A percentile compares a stretch with the other conserved stretches of the same genome.
Conservation (phyloP, 2,888 invertebrate species). For the Mesochorus sp. region DNA sequence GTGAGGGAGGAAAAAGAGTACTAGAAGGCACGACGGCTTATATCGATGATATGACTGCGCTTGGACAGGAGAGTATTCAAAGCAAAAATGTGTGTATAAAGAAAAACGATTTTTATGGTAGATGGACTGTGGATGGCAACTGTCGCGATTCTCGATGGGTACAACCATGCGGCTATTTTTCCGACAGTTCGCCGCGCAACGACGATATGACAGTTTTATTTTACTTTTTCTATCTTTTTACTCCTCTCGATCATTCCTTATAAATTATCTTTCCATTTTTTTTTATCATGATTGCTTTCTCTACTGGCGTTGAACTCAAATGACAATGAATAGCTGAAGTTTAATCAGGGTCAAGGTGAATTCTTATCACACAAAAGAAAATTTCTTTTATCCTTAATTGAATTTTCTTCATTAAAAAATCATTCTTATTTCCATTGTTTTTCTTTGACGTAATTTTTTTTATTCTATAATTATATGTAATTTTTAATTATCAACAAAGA, state of each 20-base stretch:
- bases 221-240: background rate
- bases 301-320: too few relatives aligned
- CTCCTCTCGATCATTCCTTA: background rate
- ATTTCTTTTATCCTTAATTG: too few relatives aligned
- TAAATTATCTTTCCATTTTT: background rate
- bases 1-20: constrained; percentile 4
- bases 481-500: too few relatives aligned
- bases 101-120: constrained; percentile 12
- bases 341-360: too few relatives aligned
- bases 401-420: too few relatives aligned
- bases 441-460: too few relatives aligned
- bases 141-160: constrained; percentile 46
- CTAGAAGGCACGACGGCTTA: constrained; percentile 29
- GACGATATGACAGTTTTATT: constrained; percentile 13
- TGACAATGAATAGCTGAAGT: too few relatives aligned
- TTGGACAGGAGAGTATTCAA: constrained; percentile 52
- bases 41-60: constrained; percentile 54
- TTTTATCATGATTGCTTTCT: too few relatives aligned
- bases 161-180: constrained; percentile 27
- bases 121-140: background rate
- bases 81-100: constrained; percentile 44
- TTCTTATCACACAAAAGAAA: too few relatives aligned
- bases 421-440: too few relatives aligned
- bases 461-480: too few relatives aligned
- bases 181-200: constrained; percentile 34